phyloP scores from a whole-genome alignment of 2,888 invertebrate genomes.

The Apamea monoglypha region DNA sequence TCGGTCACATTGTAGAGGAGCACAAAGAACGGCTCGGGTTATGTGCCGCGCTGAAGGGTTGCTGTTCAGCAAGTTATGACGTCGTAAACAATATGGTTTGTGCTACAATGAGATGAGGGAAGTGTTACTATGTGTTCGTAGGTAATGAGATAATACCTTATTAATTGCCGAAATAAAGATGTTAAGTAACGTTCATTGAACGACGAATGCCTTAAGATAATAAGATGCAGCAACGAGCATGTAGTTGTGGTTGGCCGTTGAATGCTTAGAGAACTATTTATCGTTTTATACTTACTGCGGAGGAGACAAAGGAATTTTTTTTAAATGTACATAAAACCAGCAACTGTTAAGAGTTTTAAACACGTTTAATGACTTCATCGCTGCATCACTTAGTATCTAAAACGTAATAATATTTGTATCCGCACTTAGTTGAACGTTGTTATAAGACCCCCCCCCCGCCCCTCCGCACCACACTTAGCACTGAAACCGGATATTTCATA shows the following conservation, averaged over 20 bases:
- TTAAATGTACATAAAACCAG: neutral
- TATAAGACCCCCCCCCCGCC: neutral
- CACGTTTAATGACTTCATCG: neutral
- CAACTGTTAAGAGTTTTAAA: neutral
- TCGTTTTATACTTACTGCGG: neutral
- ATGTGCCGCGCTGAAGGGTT: conserved; percentile 15
- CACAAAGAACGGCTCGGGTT: conserved; percentile 15
- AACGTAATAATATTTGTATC: conserved; percentile 1
- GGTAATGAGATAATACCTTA: neutral
- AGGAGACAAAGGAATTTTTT: neutral
- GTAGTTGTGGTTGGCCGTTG: no score
- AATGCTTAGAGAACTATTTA: neutral
- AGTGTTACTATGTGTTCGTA: neutral
- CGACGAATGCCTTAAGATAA: neutral
- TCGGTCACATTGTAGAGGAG: neutral
- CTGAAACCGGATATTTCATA: conserved; percentile 50
- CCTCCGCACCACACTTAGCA: neutral
- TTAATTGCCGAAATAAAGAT: neutral
- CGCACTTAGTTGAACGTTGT: conserved; percentile 7
- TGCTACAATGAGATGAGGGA: conserved; percentile 22
- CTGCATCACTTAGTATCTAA: neutral
- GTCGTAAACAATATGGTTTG: conserved; percentile 24
- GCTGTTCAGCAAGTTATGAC: conserved; percentile 34
- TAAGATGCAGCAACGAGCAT: neutral
- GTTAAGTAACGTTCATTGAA: neutral